Evolutionary conservation across 2,888 invertebrate species (phyloP), one percentile per base, ranked within the genome.

Genomic region (Laothoe populi): DNA sequence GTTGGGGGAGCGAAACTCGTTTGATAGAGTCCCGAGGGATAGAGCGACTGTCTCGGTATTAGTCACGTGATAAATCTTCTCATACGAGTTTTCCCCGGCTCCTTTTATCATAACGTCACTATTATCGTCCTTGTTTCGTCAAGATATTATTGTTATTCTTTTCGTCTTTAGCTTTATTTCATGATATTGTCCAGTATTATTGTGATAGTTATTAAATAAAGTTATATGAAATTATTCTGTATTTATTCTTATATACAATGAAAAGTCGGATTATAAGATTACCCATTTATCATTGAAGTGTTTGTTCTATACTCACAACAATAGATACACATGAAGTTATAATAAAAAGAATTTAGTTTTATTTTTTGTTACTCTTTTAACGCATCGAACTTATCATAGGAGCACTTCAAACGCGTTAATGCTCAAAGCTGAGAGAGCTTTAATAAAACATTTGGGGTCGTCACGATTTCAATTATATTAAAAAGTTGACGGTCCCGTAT

Each of bases 21-120:
- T 92, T 92, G 92, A 92, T 90, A 82, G 87, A 89, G 87, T 91
- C 92, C 84, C 89, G 74, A 69, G 91, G 91, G 92, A 89, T 77
- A 74, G 79, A 74, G 77, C 75, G 81, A 74, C 85, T 83, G 84
- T 80, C 86, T 87, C 83, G 83, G 86, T 88, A 90, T 90, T 92
- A 92, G 88, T 90, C 92, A 91, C 91, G 87, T 92, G 90, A 92
- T 92, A 92, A 91, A 92, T 92, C 91, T 91, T 87, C 79, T 78
- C 78, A 73, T 77, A 74, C 81, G 79, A 81, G 78, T 84, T 77
- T 84, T 78, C 71, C 77, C 88, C 80, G 80, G 89, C 90, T 86
- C 79, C 75, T 78, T 88, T 80, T 75, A 79, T 81, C 82, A 81
- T 79, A 78, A 71, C 72, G 74, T 70, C 74, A 77, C 75, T 80